These are phyloP conservation scores for Macropodus opercularis DNA, from an alignment of 2,797 vertebrate species.

Conservation along the genomic window DNA sequence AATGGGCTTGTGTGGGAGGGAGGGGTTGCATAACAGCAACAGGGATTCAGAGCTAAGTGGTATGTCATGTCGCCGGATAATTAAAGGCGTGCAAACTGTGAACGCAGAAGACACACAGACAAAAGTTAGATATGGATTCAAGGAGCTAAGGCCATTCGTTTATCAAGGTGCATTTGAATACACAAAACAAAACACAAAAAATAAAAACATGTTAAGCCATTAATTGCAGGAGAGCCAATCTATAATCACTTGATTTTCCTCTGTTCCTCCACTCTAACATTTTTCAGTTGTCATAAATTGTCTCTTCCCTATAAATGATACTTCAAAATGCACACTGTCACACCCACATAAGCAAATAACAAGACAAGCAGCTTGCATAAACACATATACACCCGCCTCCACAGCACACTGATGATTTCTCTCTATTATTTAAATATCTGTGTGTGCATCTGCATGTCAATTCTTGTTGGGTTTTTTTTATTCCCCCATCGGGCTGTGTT, in stretches of 20 bases:
- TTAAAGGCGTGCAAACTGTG: conserved; percentile 54
- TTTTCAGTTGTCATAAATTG: conserved; percentile 28
- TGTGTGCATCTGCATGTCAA: conserved; percentile 23
- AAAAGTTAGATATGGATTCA: neutral
- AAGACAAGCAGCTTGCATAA: conserved; percentile 30
- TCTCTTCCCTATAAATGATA: conserved; percentile 32
- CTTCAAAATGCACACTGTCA: conserved; percentile 37
- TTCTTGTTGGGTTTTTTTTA: too few species aligned
- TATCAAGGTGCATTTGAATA: conserved; percentile 35
- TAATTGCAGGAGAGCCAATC: conserved; percentile 51
- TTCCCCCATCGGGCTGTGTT: conserved; percentile 51
- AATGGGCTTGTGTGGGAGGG: conserved; percentile 66
- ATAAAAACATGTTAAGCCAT: conserved; percentile 33
- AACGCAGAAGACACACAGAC: conserved; percentile 13
- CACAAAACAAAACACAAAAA: conserved; percentile 28
- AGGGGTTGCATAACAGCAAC: conserved; percentile 58
- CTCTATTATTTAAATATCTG: conserved; percentile 36
- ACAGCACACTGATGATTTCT: conserved; percentile 37
- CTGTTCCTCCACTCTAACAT: conserved; percentile 12
- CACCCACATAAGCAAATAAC: conserved; percentile 31
- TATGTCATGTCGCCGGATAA: conserved; percentile 64
- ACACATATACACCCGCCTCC: conserved; percentile 14
- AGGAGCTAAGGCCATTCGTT: conserved; percentile 12
- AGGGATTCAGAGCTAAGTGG: conserved; percentile 62
- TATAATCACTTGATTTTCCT: conserved; percentile 51